Base-by-base conservation (phyloP, 2,888 invertebrate species). In the Allophyes oxyacanthae region DNA sequence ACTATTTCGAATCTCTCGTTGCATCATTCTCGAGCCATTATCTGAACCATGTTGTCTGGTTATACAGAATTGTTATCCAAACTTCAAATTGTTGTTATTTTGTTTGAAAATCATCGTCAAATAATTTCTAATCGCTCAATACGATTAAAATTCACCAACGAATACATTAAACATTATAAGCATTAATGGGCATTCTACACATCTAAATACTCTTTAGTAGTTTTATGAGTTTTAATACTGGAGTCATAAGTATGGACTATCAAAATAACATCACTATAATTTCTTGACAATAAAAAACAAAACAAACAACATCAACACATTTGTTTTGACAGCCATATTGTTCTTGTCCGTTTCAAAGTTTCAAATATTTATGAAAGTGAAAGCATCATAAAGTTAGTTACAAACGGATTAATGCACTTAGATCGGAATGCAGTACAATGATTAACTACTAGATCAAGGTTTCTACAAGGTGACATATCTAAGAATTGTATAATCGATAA, bases 361-460 rank as follows among this genome's bases (percentile, higher is more conserved):
- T n/a, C 70, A 56, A 48, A 55, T 59, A 66, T 64, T 64, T 64
- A 63, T 55, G 56, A 78, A 76, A 79, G 76, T 75, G 75, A 76
- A 77, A 79, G 75, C 66, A 67, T 59, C 46, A 49, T 41, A 52
- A 46, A 51, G 13, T 61, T 57, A 44, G 56, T 44, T 62, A 55
- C 51, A 68, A 69, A 70, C 60, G 53, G 64, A 67, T 60, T 68
- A 53, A 52, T 55, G 44, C 59, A 55, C 45, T 56, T 61, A 65
- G 62, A 74, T 62, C 42, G 71, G 80, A 79, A 79, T 78, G 74
- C 44, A 48, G 38, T 37, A 40, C 10, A 32, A 25, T 34, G 46
- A 62, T 54, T 52, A 61, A 25, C 25, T 60, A 63, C 49, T 66
- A 20, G 65, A 75, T 64, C 78, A 78, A 77, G 76, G 74, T 33